Base-by-base conservation (phyloP, 2,113 vertebrate species). In the Sterrhoptilus dennistouni region DNA sequence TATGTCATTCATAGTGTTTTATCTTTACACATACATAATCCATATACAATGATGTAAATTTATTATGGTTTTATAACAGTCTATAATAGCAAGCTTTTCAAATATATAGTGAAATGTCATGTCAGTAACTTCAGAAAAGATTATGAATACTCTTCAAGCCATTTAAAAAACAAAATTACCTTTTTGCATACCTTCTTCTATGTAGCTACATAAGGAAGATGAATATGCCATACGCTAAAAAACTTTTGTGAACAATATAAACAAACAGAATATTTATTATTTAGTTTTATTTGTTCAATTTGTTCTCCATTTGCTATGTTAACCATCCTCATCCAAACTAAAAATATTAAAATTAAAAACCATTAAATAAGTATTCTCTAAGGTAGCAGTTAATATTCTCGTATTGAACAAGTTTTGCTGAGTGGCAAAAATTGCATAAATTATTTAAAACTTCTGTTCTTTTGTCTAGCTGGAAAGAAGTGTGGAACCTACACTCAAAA, bases 41-140 rank as follows among this genome's bases (percentile, higher is more conserved):
- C 28, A 59, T 89, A 87, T 49, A 71, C 76, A 74, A 22, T 33
- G 85, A 81, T 54, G 65, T 72, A 93, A 85, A 94, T 95, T 92
- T 97, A 87, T 93, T 36, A 89, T 71, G 90, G 40, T 76, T 87
- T 93, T 92, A 92, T 40, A 96, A 92, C 56, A 83, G 42, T 91
- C 77, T 92, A 72, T 77, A 80, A 83, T 44, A 87, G 23, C 29
- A 60, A 95, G 61, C 45, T 87, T 97, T 96, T 96, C 80, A 57
- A 95, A 89, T 56, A 33, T 11, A 17, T 20, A 87, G 35, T 44
- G 64, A 95, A 72, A 76, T 35, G 28, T 45, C 15, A 17, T 38
- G 28, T 52, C 50, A 66, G 38, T 42, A 91, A 87, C 47, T 85
- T 92, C 59, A 76, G 56, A 45, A 92, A 87, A 94, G 54, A 82